Evolutionary conservation across 2,888 invertebrate species (phyloP).

Genomic region (Crossocerus cetratus): DNA sequence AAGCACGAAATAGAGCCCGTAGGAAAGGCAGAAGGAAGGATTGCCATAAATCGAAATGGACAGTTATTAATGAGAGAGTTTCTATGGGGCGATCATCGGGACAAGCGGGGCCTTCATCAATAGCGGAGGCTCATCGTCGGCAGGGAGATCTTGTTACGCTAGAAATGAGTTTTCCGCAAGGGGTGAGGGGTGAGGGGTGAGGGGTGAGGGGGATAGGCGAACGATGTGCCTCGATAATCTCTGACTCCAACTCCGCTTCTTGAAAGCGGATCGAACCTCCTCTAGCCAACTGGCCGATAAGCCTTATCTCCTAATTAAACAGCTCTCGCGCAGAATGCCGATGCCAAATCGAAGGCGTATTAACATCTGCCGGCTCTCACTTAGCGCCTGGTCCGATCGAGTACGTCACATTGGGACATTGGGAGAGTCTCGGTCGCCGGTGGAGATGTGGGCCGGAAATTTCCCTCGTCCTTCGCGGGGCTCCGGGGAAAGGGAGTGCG

Average conservation of each 20-base stretch:
- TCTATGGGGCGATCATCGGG: conserved; percentile 32
- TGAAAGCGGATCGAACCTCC: background rate
- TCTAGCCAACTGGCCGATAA: background rate
- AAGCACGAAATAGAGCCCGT: no score
- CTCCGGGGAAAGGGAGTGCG: background rate
- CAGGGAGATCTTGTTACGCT: conserved; percentile 22
- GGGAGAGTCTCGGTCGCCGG: no score
- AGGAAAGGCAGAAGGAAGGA: conserved; percentile 18
- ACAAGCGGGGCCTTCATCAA: conserved; percentile 38
- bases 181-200: background rate
- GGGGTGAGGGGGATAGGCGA: background rate
- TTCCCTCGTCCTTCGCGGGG: background rate
- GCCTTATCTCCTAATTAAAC: conserved; percentile 4
- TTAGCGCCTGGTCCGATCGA: background rate
- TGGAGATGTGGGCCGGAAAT: background rate
- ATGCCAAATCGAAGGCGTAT: no score
- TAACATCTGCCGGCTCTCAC: background rate
- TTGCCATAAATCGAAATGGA: conserved; percentile 31
- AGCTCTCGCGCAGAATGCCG: background rate
- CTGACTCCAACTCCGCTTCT: background rate
- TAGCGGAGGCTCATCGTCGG: background rate
- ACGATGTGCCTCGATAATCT: background rate
- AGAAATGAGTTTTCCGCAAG: conserved; percentile 6
- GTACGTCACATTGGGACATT: background rate
- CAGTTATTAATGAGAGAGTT: conserved; percentile 53